Evolutionary conservation across 92 coral and sea anemone species (phyloP), one percentile per base, ranked within the genome.

Genomic region (Epizoanthus rinbou): DNA sequence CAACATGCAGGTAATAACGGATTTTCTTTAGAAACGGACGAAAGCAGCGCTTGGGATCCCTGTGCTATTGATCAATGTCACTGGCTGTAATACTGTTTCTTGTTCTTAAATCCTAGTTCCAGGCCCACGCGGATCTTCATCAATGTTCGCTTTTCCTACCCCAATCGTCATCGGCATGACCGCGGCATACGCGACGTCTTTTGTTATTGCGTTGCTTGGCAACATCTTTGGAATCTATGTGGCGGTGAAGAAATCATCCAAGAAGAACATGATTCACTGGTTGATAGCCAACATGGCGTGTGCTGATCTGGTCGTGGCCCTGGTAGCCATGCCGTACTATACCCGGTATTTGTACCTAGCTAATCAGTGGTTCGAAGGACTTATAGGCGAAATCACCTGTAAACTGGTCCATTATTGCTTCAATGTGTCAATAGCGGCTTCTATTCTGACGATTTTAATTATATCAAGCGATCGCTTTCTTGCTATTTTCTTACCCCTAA

Each of bases 251-350:
- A 85, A 68, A 24, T 85, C 86, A 6, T 23, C 86, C 39, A 79
- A 73, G 3, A 5, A 25, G 4, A 88, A 73, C 24, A 59, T 73
- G 11, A 63, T 84, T 6, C 74, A 80, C 89, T 64, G 82, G 25
- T 59, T 88, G 50, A 88, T 88, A 4, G 89, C 89, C 76, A 88
- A 88, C 63, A 85, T 88, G 91, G 86, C 91, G 52, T 45, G 58
- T n/a, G 91, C 91, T 23, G 91, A 88, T 28, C 79, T 88, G 70
- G 57, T 88, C 0, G 60, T 88, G 10, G 43, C 89, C 4, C 2
- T 64, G 5, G 76, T 88, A 16, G 53, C 69, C 23, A 80, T 88
- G 86, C 91, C 91, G 10, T 85, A 19, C 53, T 67, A 82, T 35
- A 80, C 69, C 25, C 47, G 52, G 4, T 88, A n/a, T 25, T 17